Evolutionary conservation across 1,140 invertebrate genomes (phyloP), one percentile per base, ranked within the genome.

Genomic region (Dryas iulia): DNA sequence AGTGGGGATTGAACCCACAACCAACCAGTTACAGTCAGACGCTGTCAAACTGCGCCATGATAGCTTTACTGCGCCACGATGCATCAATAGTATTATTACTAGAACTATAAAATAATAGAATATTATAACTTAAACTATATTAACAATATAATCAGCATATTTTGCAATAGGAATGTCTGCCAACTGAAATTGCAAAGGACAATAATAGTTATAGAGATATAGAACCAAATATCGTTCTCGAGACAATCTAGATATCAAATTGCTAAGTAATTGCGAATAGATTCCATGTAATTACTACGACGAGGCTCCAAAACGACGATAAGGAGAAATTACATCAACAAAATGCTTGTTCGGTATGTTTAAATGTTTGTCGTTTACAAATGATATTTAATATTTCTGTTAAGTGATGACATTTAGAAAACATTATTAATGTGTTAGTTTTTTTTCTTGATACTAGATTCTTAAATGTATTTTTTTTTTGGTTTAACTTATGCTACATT

Each of bases 231-330:
- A 69, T 62, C 59, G 35, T 63, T 70, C 68, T 30, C 61, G 30
- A 71, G 69, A 66, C 58, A 71, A 71, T 71, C 58, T 65, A 52
- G 33, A 54, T 64, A 71, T 59, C 69, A 66, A 66, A 61, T 71
- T 66, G 61, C 52, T 60, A 30, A 52, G 24, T 66, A 66, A 71
- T 71, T 31, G 47, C 5, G 53, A 61, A 66, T 71, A 58, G 57
- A 59, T 64, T 64, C 56, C 35, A 57, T 62, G 25, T 54, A 30
- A 63, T 18, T 47, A 47, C 39, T 60, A 59, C 18, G 12, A 6
- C 33, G 24, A 47, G 6, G 24, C 31, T 59, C 8, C 18, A 59
- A 31, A n/a, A 59, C 10, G 30, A 10, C 30, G 8, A 47, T 10
- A 47, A 47, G 2, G 39, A 21, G 18, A 47, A 47, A 21, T 21